A percentile compares a stretch with the other conserved stretches of the same genome.
phyloP scores from a whole-genome alignment of 2,888 invertebrate genomes.

The Noctua comes region DNA sequence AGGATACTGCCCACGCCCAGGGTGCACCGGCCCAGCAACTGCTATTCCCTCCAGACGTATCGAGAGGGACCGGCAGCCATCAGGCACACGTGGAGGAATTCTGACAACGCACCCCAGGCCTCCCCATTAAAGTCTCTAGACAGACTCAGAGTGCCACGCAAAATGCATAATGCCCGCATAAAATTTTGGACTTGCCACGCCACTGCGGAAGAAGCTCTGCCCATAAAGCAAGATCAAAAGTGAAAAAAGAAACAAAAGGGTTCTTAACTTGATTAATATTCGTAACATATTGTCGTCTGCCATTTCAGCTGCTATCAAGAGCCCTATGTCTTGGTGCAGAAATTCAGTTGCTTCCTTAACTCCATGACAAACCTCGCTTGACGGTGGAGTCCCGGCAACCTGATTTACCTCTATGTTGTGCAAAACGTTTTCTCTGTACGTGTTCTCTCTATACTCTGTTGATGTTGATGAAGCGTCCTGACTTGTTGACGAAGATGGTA shows the following conservation, averaged over 20 bases:
- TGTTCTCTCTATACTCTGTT: neutral
- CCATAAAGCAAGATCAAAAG: neutral
- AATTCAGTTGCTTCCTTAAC: conserved; percentile 74
- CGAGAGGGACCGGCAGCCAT: no score
- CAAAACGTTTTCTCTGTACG: no score
- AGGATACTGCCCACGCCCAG: no score
- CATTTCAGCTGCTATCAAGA: conserved; percentile 81
- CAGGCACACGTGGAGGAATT: no score
- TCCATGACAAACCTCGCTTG: conserved; percentile 24
- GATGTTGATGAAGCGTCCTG: neutral
- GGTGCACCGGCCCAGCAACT: no score
- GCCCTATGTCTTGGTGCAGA: conserved; percentile 77
- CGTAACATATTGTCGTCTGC: conserved; percentile 74
- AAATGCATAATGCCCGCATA: neutral
- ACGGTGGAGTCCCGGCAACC: neutral
- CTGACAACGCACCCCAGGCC: no score
- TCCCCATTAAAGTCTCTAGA: neutral
- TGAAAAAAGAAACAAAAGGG: neutral
- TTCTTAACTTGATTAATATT: conserved; percentile 74
- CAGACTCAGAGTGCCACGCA: neutral
- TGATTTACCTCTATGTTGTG: neutral
- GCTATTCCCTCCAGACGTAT: no score
- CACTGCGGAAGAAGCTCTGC: neutral
- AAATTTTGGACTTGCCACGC: neutral
- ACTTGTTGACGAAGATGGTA: neutral